Evolutionary conservation across 2,113 vertebrate genomes (phyloP).

Genomic region (Alaudala cheleensis): DNA sequence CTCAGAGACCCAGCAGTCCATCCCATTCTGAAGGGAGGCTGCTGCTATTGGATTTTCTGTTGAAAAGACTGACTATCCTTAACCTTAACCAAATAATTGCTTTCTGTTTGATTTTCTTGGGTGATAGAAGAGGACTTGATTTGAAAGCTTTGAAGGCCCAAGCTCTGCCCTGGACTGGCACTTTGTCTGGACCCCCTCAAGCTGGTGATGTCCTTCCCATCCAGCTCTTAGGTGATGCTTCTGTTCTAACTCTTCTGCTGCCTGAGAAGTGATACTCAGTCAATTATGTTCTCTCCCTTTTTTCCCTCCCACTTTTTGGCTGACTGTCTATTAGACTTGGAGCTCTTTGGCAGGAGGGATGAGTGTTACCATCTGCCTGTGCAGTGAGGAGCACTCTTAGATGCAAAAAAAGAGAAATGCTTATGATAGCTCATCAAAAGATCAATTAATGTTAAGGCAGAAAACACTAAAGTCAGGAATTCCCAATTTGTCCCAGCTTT

Average conservation of each 20-base stretch:
- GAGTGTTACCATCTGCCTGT: background rate
- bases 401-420: background rate
- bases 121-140: background rate
- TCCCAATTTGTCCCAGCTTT: background rate
- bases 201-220: background rate
- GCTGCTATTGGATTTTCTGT: background rate
- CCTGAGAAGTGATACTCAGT: background rate
- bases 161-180: background rate
- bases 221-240: background rate
- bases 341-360: constrained; percentile 15
- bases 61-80: background rate
- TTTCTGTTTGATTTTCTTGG: background rate
- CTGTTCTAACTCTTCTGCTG: background rate
- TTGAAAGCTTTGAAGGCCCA: background rate
- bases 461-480: background rate
- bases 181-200: background rate
- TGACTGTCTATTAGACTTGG: background rate
- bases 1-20: background rate
- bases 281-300: background rate
- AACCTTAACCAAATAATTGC: background rate
- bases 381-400: background rate
- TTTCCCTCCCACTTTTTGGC: background rate
- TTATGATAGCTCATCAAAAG: background rate
- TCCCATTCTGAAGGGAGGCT: background rate
- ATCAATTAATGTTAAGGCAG: background rate